Percentiles rank a stretch among this genome's conserved stretches.
These are phyloP conservation scores for Scaptomyza montana DNA, from an alignment of 1,140 invertebrate genomes.

Conservation along the genomic window DNA sequence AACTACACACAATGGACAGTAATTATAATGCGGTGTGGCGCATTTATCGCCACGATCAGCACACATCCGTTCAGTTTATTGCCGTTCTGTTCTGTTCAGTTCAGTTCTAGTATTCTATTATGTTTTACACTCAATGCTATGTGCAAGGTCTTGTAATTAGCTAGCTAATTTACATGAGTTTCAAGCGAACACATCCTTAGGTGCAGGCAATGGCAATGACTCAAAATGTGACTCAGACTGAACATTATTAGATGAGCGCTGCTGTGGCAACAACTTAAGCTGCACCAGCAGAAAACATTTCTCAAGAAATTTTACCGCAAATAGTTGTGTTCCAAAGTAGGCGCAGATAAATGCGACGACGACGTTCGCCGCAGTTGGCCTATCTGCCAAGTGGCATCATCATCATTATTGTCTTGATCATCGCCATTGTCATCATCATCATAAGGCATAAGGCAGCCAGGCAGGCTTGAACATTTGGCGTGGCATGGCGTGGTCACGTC, in stretches of 20 bases:
- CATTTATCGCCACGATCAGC: conserved; percentile 76
- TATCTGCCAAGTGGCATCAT: conserved; percentile 77
- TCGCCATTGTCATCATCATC: conserved; percentile 17
- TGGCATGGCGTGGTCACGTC: conserved; percentile 72
- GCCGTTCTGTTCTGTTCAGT: not conserved
- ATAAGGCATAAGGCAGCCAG: conserved; percentile 3
- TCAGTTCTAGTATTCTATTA: conserved; percentile 24
- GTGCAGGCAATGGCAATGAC: conserved; percentile 12
- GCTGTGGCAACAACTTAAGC: conserved; percentile 21
- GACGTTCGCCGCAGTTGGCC: conserved; percentile 54
- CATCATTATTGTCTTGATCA: conserved; percentile 37
- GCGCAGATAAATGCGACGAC: conserved; percentile 71
- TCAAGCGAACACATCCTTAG: conserved; percentile 68
- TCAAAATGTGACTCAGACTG: conserved; percentile 10
- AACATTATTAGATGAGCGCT: conserved; percentile 30
- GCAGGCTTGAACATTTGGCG: conserved; percentile 35
- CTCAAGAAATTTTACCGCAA: conserved; percentile 67
- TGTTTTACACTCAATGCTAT: not conserved
- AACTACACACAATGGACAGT: conserved; percentile 60
- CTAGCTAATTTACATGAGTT: conserved; percentile 71
- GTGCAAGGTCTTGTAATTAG: conserved; percentile 58
- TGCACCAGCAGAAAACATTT: conserved; percentile 47
- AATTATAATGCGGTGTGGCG: conserved; percentile 78
- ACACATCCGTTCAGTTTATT: conserved; percentile 64
- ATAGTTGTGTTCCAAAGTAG: conserved; percentile 73